Base-by-base conservation (phyloP, 2,888 invertebrate genomes). In the Campoplex nolae region DNA sequence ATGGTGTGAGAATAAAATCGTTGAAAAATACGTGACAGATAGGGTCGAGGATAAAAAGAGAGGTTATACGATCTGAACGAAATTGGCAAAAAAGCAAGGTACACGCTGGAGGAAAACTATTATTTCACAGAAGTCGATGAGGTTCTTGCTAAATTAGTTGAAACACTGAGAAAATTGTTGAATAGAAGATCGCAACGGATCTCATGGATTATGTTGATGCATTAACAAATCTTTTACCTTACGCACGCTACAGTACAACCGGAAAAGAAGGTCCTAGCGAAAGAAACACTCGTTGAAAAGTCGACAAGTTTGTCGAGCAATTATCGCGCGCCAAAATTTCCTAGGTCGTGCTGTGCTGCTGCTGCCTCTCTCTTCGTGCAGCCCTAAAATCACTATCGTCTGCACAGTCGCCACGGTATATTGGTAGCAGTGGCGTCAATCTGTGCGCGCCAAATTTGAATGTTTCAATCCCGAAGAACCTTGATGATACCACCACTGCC, bases 161-260 rank as follows among this genome's bases (percentile, higher is more conserved):
- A 56, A 87, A 85, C 58, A 82, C 71, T 81, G 45, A 4, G 9
- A 48, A 76, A 85, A 78, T 83, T 76, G 32, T 83, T 56, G 45
- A 32, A 83, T 77, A 71, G 56, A 84, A 38, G 51, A 82, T 76
- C 82, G 73, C 68, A 73, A 74, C 67, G 76, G 93, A 93, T 93
- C 91, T 70, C 71, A 68, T 82, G 56, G 88, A 92, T 93, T 93
- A 83, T 74, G 76, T 87, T 88, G 71, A 86, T 75, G 85, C 76
- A 82, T 68, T 88, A 85, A 88, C 23, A 90, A 89, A 89, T 62
- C 76, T 79, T 92, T 93, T 62, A 93, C 93, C 93, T 93, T 88
- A 58, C 89, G 84, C 92, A 90, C 92, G 90, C 88, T 91, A 90
- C 89, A 82, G 90, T 84, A 90, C 87, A 90, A 92, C 92, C 92